These are phyloP conservation scores for Ennomos erosarius DNA, from an alignment of 2,888 invertebrate species.

Conservation along the genomic window DNA sequence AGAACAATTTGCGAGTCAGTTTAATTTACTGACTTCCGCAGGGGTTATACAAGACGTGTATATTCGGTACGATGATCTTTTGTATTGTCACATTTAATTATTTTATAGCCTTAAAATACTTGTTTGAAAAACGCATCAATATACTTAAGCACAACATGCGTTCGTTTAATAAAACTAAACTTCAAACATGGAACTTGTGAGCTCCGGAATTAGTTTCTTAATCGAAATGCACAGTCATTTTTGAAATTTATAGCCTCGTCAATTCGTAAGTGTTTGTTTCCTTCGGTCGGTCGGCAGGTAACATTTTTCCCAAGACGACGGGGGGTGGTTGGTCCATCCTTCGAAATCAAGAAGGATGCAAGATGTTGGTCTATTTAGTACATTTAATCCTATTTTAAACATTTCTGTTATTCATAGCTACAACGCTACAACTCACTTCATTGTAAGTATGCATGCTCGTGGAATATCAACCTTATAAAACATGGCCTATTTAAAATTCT, in stretches of 20 bases:
- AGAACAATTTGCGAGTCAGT: no score
- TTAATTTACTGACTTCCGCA: no score
- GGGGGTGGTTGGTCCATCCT: constrained; percentile 66
- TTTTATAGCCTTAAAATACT: not conserved
- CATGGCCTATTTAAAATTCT: no score
- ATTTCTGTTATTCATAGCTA: not conserved
- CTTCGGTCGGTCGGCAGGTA: constrained; percentile 71
- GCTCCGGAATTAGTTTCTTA: constrained; percentile 74
- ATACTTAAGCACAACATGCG: not conserved
- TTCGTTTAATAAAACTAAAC: constrained; percentile 50
- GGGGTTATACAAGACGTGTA: no score
- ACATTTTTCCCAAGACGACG: constrained; percentile 72
- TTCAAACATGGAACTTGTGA: constrained; percentile 52
- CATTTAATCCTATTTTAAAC: not conserved
- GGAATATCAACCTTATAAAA: no score
- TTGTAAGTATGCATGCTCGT: no score
- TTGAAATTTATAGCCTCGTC: constrained; percentile 73
- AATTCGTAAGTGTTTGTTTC: constrained; percentile 77
- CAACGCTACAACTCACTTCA: no score
- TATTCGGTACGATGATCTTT: no score
- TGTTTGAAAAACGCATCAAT: constrained; percentile 2
- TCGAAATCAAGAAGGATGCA: constrained; percentile 46
- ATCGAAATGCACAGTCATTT: constrained; percentile 73
- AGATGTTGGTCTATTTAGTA: constrained; percentile 25
- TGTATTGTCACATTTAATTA: not conserved